Base-by-base conservation (phyloP, 2,797 vertebrate genomes). In the Esox masquinongy region DNA sequence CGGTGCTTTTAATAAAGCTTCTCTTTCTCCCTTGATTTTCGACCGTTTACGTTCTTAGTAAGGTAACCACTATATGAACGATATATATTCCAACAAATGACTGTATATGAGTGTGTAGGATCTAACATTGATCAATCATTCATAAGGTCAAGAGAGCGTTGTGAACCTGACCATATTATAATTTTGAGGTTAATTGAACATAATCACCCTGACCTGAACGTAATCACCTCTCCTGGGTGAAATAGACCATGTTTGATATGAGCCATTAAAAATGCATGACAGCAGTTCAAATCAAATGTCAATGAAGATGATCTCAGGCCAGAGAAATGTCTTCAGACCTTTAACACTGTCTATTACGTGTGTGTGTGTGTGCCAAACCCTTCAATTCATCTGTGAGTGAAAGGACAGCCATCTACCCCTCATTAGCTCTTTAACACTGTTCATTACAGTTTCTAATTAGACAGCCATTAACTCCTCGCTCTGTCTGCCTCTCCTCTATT, bases 401-500 rank as follows among this genome's bases (percentile, higher is more conserved):
- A 88, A 82, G 92, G 92, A 92, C 87, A 91, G 90, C 86, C 91
- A 92, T 93, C 93, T 95, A 95, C 91, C 93, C 91, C 93, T 95
- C 94, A 96, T 95, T 95, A 95, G 95, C 90, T 93, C 94, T 92
- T 93, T 93, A 95, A 95, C 93, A 92, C 92, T 93, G 92, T 93
- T 95, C 95, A 96, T 95, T 96, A 95, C 89, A 89, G 72, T 90
- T 94, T 91, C 92, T 95, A 95, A 97, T 96, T 95, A 95, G 90
- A 90, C 89, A 82, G 86, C 92, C 92, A 94, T 96, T 94, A 94
- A 94, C 95, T 92, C 84, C 88, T 89, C 84, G 79, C 79, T 86
- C 83, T 79, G 83, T 80, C 85, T 86, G 82, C 80, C 75, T 85
- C 77, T 51, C 78, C 81, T 49, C 68, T 14, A 1, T 24, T 70